A percentile compares a stretch with the other conserved stretches of the same genome.
Evolutionary conservation across 2,888 invertebrate genomes (phyloP).

Genomic region (Synergus gifuensis): DNA sequence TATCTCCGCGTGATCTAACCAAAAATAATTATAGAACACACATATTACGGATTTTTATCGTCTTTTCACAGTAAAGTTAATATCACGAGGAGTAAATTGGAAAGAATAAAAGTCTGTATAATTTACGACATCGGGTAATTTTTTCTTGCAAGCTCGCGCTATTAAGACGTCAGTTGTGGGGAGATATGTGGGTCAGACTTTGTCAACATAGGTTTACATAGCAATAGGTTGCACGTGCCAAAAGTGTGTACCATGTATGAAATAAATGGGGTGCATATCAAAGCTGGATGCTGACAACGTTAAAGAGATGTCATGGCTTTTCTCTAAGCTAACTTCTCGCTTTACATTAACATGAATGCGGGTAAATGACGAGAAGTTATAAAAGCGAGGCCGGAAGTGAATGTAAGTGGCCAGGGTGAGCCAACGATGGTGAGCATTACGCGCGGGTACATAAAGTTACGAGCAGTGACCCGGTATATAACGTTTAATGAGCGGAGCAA

Average conservation of each 20-base stretch:
- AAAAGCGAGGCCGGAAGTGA: conserved; percentile 16
- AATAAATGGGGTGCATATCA: conserved; percentile 26
- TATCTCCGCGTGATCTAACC: not conserved
- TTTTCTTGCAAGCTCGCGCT: not conserved
- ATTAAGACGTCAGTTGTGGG: conserved; percentile 13
- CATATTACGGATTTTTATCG: not conserved
- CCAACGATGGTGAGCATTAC: conserved; percentile 12
- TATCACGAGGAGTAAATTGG: conserved; percentile 2
- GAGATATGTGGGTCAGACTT: conserved; percentile 21
- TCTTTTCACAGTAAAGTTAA: not conserved
- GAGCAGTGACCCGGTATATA: conserved; percentile 37
- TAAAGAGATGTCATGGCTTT: conserved; percentile 16
- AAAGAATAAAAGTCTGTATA: not conserved
- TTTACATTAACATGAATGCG: not conserved
- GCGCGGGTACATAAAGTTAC: conserved; percentile 30
- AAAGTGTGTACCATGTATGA: not conserved
- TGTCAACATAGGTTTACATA: conserved; percentile 2
- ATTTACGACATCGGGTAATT: conserved; percentile 5
- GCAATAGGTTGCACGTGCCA: conserved; percentile 19
- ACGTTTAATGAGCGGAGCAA: conserved; percentile 29
- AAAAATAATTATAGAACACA: not conserved
- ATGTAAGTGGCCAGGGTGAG: conserved; percentile 12
- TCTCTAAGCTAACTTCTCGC: not conserved
- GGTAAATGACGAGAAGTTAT: conserved; percentile 15
- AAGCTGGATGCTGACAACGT: not conserved